Evolutionary conservation across 1,140 invertebrate genomes (phyloP), one percentile per base, ranked within the genome.

Genomic region (Hylaeus volcanicus): DNA sequence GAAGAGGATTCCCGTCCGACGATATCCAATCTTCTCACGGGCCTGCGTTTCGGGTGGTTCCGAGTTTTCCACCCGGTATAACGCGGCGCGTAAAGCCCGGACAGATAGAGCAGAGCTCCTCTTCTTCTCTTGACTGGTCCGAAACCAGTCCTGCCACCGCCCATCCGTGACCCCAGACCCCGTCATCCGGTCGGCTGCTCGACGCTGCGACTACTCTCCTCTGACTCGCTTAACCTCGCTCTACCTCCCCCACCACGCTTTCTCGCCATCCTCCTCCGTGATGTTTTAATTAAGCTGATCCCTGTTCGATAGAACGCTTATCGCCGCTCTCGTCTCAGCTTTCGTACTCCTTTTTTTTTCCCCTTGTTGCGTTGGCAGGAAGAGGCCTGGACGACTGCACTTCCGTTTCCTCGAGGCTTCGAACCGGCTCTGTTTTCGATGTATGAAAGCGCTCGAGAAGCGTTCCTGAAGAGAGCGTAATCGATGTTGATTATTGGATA

Each of bases 91-190:
- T 82, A 86, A 90, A 90, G 83, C 79, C 86, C 83, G 83, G 86
- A 87, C 88, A 87, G 88, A 89, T 89, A 91, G 87, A 89, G 85
- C 86, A 85, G 88, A 55, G 74, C 82, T 82, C 77, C 75, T 80
- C 74, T 90, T 90, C 88, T 88, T 86, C 85, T 89, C 84, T 88
- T 83, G 89, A 89, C 88, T 88, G 89, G 88, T 89, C 90, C 89
- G 87, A 92, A 92, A 92, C 91, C 91, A 92, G 91, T 92, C 90
- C 90, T 92, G 89, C 87, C 89, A 87, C 90, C 89, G 89, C 90
- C 90, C 91, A 92, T 91, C 90, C 91, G 88, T 92, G 91, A 92
- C 91, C 91, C 89, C 90, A 86, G 91, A 92, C 90, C 91, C 87
- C 91, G 89, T 88, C 81, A 86, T 89, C 86, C 83, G 84, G 81